Conservation (phyloP, 2,113 vertebrate species). For the Urocynchramus pylzowi region DNA sequence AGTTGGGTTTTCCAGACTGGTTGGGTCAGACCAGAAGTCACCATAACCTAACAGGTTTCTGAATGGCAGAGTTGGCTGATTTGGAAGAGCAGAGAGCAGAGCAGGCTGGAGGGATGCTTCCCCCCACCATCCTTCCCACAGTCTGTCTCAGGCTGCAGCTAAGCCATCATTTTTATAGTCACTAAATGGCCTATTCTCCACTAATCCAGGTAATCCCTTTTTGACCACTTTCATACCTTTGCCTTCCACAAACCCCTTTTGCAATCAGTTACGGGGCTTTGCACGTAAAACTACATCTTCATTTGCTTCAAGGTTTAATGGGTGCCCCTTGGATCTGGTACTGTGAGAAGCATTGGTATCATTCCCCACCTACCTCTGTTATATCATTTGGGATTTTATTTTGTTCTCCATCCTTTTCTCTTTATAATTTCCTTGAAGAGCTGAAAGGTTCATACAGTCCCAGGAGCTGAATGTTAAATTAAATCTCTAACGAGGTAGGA, state of each 20-base stretch:
- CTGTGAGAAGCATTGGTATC: neutral
- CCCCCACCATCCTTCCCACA: neutral
- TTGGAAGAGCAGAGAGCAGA: neutral
- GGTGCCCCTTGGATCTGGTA: neutral
- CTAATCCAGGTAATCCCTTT: constrained; percentile 44
- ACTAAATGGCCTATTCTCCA: constrained; percentile 43
- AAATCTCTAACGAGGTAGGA: neutral
- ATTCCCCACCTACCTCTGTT: neutral
- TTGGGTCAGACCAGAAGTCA: neutral
- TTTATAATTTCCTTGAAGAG: neutral
- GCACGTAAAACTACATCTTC: neutral
- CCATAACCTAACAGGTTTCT: neutral
- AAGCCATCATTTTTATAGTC: constrained; percentile 48
- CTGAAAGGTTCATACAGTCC: constrained; percentile 17
- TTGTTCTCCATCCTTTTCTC: neutral
- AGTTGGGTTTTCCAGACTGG: neutral
- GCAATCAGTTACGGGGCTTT: neutral
- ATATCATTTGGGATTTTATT: neutral
- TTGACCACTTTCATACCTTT: constrained; percentile 41
- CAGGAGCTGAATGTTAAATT: constrained; percentile 5
- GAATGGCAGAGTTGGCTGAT: neutral
- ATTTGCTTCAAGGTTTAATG: neutral
- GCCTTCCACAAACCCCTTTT: neutral
- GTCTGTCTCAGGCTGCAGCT: constrained; percentile 27
- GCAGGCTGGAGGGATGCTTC: neutral